These are phyloP conservation scores for Aeoliscus strigatus DNA, from an alignment of 2,797 vertebrate genomes.

Conservation along the genomic window DNA sequence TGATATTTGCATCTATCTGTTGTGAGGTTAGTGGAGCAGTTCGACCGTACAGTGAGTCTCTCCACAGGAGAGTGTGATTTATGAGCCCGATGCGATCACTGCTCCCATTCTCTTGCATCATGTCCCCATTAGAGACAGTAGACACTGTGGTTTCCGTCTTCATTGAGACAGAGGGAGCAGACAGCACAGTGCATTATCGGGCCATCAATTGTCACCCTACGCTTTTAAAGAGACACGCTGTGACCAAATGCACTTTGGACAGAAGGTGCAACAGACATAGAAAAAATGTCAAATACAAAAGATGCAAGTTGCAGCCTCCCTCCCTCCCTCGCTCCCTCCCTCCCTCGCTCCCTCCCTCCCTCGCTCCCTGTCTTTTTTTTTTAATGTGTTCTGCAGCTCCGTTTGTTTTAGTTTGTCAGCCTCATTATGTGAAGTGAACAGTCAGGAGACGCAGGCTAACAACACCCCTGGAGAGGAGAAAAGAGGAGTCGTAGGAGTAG, in stretches of 20 bases:
- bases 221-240: no score
- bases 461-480: conserved; percentile 47
- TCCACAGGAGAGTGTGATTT: conserved; percentile 65
- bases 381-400: conserved; percentile 33
- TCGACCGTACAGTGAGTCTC: conserved; percentile 51
- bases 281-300: no score
- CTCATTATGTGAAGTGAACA: conserved; percentile 61
- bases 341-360: conserved; percentile 20
- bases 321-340: conserved; percentile 21
- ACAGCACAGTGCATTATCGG: conserved; percentile 29
- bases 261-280: no score
- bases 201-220: conserved; percentile 40
- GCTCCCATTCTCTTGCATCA: conserved; percentile 66
- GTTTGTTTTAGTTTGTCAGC: conserved; percentile 67
- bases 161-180: conserved; percentile 38
- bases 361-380: neutral
- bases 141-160: conserved; percentile 65
- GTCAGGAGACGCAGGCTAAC: conserved; percentile 61
- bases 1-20: conserved; percentile 28
- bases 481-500: conserved; percentile 40
- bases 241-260: conserved; percentile 25
- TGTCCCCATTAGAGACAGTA: conserved; percentile 70
- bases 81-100: conserved; percentile 52
- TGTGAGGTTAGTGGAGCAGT: conserved; percentile 57
- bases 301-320: conserved; percentile 12